Evolutionary conservation across 2,113 vertebrate species (phyloP).

Genomic region (Trachemys scripta): DNA sequence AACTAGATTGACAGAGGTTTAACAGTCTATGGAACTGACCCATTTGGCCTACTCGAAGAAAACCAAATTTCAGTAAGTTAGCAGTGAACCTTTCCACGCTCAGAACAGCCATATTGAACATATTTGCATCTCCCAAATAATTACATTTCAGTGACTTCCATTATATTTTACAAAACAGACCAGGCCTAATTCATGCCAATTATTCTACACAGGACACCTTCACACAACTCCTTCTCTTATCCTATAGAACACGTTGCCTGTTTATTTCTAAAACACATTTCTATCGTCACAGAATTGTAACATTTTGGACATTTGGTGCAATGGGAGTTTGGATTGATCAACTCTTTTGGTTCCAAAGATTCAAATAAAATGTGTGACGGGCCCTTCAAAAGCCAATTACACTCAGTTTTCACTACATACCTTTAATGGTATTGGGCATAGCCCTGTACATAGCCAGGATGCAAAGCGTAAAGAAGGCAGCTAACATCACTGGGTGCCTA

Average conservation of each 20-base stretch:
- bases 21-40: background rate
- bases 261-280: fast-evolving
- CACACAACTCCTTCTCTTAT: background rate
- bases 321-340: background rate
- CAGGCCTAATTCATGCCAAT: fast-evolving
- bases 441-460: fast-evolving
- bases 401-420: background rate
- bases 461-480: fast-evolving
- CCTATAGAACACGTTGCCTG: fast-evolving
- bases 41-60: background rate
- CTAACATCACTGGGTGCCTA: fast-evolving
- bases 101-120: fast-evolving
- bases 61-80: fast-evolving
- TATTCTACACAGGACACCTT: background rate
- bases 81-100: background rate
- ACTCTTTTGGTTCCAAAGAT: background rate
- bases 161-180: fast-evolving
- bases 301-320: fast-evolving
- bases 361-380: fast-evolving
- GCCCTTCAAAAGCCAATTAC: background rate
- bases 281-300: fast-evolving
- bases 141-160: fast-evolving
- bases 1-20: background rate
- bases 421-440: background rate
- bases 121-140: fast-evolving